Evolutionary conservation across 2,888 invertebrate species (phyloP), one percentile per base, ranked within the genome.

Genomic region (Schrankia costaestrigalis): DNA sequence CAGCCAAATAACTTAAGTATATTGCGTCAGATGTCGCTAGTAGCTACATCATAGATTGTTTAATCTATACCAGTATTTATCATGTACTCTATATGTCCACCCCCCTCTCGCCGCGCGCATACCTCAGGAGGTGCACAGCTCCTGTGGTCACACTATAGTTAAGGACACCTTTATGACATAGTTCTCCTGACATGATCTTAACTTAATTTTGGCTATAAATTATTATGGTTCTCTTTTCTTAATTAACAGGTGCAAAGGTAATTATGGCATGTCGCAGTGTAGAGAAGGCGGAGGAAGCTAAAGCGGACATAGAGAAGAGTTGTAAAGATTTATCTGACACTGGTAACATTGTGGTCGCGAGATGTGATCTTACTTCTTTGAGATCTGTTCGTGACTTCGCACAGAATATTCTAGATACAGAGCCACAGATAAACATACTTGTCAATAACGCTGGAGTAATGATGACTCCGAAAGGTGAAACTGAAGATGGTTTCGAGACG

Each of bases 391-490:
- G 90, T 21, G 83, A 89, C 35, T 93, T 92, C 57, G 91, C 91
- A 8, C 73, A 86, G 40, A 75, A 67, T 30, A 64, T 90, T n/a
- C 41, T 90, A 11, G 78, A 89, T 15, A 89, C 86, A 0, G 91
- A 93, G 73, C 58, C 81, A 0, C 83, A 87, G 36, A 85, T 93
- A 3, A 90, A 93, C 56, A 80, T 93, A 33, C 78, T 93, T 1
- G 89, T 93, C 1, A 93, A 93, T 55, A 93, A 93, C 71, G 93
- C 93, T 3, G 94, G 94, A 0, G 87, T 94, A 1, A 93, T 93
- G 93, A 89, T 91, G 79, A 92, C 92, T 45, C 93, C 93, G 0
- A 88, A 90, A 35, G 75, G 85, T 1, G 79, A 89, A 40, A 93
- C 93, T 0, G 90, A 89, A 29, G 93, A 94, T 63, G 93, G 93